Conservation (phyloP, 2,888 invertebrate species). For the Hoplodrina blanda region DNA sequence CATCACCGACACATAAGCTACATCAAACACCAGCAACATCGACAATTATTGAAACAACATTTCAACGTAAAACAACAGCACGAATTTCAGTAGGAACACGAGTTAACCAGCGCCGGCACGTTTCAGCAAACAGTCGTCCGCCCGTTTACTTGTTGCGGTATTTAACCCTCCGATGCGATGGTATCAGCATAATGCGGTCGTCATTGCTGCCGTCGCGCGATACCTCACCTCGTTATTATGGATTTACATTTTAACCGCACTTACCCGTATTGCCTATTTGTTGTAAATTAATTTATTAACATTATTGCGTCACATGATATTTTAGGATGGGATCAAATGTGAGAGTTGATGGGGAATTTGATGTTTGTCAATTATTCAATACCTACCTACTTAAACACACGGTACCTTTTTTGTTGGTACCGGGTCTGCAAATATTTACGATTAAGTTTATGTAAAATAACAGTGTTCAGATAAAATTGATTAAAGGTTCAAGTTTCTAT, state of each 20-base stretch:
- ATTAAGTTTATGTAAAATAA: neutral
- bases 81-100: constrained; percentile 50
- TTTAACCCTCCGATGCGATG: constrained; percentile 84
- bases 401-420: neutral
- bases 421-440: neutral
- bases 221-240: constrained; percentile 83
- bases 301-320: constrained; percentile 34
- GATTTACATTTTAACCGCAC: constrained; percentile 84
- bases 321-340: constrained; percentile 24
- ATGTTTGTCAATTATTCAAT: constrained; percentile 1
- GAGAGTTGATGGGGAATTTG: neutral
- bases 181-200: constrained; percentile 88
- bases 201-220: constrained; percentile 78
- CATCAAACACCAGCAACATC: constrained; percentile 1
- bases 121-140: constrained; percentile 75
- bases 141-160: constrained; percentile 88
- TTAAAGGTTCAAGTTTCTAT: constrained; percentile 17
- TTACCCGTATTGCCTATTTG: constrained; percentile 77
- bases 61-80: constrained; percentile 30
- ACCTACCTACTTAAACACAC: neutral
- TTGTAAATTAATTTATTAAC: constrained; percentile 75
- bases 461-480: neutral
- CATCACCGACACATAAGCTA: neutral
- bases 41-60: constrained; percentile 37
- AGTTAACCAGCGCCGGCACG: constrained; percentile 59